Evolutionary conservation across 2,888 invertebrate species (phyloP).

Genomic region (Thecocarcelia acutangulata): DNA sequence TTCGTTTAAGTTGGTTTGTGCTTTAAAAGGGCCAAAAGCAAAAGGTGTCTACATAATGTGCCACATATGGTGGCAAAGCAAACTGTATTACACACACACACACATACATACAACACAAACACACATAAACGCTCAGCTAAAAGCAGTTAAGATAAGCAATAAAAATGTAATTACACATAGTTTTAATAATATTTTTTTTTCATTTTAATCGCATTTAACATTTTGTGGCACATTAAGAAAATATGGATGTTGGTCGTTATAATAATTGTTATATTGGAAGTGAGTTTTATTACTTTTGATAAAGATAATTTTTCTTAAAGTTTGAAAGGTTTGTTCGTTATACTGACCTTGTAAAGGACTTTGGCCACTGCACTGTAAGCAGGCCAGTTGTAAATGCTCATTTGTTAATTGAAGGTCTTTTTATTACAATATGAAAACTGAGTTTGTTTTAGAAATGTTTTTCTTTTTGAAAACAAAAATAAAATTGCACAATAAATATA

Average conservation of each 20-base stretch:
- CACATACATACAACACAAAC: too few species aligned
- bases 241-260: conserved; percentile 56
- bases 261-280: conserved; percentile 50
- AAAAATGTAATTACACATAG: conserved; percentile 68
- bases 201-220: conserved; percentile 52
- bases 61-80: conserved; percentile 64
- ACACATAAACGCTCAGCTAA: conserved; percentile 22
- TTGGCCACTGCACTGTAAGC: too few species aligned
- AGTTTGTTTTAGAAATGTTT: too few species aligned
- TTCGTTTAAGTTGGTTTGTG: neutral
- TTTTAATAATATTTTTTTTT: conserved; percentile 42
- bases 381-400: too few species aligned
- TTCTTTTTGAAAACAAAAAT: too few species aligned
- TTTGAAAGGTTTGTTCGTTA: conserved; percentile 5
- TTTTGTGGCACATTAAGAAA: conserved; percentile 67
- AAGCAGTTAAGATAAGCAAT: conserved; percentile 68
- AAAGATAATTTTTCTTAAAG: conserved; percentile 31
- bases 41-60: conserved; percentile 67
- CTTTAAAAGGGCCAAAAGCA: conserved; percentile 55
- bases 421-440: too few species aligned
- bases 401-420: too few species aligned
- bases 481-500: too few species aligned
- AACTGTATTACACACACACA: conserved; percentile 6
- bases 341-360: conserved; percentile 34
- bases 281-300: conserved; percentile 36